Conservation (phyloP, 2,113 vertebrate species). For the Garra rufa region DNA sequence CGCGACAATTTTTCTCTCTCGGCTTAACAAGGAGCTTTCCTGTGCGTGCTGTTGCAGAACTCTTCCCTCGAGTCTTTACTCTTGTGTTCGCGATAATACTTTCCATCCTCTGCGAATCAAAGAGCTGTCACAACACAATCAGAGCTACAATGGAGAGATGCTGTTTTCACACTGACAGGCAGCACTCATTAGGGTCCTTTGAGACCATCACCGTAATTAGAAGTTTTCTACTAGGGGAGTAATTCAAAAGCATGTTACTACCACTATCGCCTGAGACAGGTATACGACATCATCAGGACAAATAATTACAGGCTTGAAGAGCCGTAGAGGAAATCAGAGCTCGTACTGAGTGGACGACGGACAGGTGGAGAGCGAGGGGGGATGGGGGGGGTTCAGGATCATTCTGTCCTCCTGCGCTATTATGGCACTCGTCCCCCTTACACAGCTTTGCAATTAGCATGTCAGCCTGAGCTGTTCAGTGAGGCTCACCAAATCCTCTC, state of each 20-base stretch:
- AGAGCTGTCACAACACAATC: slow-evolving; percentile 50
- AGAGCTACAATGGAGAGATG: slow-evolving; percentile 38
- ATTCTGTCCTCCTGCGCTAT: slow-evolving; percentile 54
- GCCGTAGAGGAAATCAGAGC: slow-evolving; percentile 42
- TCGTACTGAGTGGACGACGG: slow-evolving; percentile 40
- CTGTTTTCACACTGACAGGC: slow-evolving; percentile 39
- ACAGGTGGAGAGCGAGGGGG: slow-evolving; percentile 34
- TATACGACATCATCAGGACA: slow-evolving; percentile 49
- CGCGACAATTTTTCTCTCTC: slow-evolving; percentile 34
- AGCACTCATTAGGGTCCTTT: slow-evolving; percentile 50
- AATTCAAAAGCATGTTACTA: slow-evolving; percentile 44
- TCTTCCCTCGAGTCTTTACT: slow-evolving; percentile 46
- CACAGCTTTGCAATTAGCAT: slow-evolving; percentile 67
- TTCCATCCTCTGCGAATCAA: slow-evolving; percentile 35
- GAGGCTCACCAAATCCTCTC: slow-evolving; percentile 29
- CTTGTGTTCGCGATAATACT: slow-evolving; percentile 53
- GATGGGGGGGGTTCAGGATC: slow-evolving; percentile 23
- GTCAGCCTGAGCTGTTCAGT: slow-evolving; percentile 48
- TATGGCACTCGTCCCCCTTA: slow-evolving; percentile 58
- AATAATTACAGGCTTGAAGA: slow-evolving; percentile 58
- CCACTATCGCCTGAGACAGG: slow-evolving; percentile 33
- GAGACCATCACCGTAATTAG: slow-evolving; percentile 55
- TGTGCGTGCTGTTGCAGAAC: slow-evolving; percentile 37
- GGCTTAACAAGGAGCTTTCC: slow-evolving; percentile 41
- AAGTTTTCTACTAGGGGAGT: slow-evolving; percentile 43